Conservation (phyloP, 2,113 vertebrate genomes). For the Riparia riparia region DNA sequence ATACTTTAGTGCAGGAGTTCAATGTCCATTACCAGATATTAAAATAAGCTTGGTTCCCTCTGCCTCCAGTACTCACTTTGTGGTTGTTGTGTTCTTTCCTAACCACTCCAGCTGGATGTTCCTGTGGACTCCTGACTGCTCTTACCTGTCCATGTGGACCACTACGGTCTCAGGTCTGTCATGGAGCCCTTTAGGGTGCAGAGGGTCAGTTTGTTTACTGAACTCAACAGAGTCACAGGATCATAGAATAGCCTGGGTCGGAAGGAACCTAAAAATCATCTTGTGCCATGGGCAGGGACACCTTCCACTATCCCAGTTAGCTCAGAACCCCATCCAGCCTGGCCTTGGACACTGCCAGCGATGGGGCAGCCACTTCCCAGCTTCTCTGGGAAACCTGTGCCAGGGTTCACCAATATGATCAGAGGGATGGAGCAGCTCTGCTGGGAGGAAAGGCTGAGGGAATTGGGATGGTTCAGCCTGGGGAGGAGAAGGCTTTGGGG, state of each 20-base stretch:
- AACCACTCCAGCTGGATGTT: neutral
- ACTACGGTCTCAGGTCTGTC: neutral
- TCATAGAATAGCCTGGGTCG: neutral
- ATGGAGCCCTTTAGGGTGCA: neutral
- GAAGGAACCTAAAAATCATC: neutral
- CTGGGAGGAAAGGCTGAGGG: rapidly evolving
- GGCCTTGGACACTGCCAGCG: neutral
- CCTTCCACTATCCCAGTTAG: neutral
- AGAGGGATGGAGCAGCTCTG: neutral
- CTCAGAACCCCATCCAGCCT: neutral
- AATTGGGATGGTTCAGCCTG: neutral
- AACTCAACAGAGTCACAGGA: neutral
- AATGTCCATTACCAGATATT: neutral
- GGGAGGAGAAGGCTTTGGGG: neutral
- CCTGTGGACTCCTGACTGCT: neutral
- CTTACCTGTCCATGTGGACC: neutral
- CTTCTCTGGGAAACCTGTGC: neutral
- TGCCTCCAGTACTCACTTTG: neutral
- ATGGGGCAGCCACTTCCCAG: neutral
- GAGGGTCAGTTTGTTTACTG: neutral
- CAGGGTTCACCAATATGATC: neutral
- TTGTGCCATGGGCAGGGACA: neutral
- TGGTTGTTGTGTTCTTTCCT: neutral
- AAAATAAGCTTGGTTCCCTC: neutral
- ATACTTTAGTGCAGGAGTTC: neutral